Evolutionary conservation across 2,113 vertebrate species (phyloP).

Genomic region (Condylura cristata): DNA sequence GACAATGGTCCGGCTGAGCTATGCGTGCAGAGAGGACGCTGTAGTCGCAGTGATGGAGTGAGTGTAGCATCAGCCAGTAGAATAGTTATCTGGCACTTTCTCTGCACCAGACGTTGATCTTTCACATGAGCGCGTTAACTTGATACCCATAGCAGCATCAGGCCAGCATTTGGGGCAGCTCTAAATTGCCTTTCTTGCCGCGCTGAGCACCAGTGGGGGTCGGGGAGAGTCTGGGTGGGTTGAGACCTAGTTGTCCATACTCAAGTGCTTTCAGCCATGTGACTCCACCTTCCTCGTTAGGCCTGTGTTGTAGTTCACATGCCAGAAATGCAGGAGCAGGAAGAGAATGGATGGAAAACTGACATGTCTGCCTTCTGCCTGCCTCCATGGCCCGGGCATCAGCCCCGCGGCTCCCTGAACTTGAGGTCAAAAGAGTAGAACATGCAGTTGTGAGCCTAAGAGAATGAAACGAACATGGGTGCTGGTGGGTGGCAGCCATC

Average conservation of each 20-base stretch:
- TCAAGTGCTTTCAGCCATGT: background rate
- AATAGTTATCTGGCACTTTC: background rate
- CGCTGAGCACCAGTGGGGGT: background rate
- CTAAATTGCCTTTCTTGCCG: constrained; percentile 40
- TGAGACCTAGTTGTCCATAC: background rate
- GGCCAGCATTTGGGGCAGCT: background rate
- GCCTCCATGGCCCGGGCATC: background rate
- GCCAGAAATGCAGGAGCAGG: background rate
- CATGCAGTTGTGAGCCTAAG: background rate
- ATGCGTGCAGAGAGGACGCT: background rate
- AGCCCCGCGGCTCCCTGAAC: background rate
- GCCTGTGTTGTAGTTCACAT: background rate
- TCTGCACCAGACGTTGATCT: background rate
- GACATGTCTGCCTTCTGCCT: background rate
- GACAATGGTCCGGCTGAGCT: background rate
- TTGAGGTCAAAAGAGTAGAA: background rate
- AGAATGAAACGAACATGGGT: background rate
- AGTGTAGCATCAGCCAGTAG: background rate
- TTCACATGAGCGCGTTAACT: background rate
- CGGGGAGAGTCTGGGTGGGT: background rate
- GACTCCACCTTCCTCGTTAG: background rate
- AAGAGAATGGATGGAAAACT: background rate
- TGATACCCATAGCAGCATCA: background rate
- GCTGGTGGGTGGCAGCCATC: background rate
- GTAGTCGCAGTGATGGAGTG: no score